Conservation (phyloP, 2,797 vertebrate genomes). For the Oreochromis mossambicus region DNA sequence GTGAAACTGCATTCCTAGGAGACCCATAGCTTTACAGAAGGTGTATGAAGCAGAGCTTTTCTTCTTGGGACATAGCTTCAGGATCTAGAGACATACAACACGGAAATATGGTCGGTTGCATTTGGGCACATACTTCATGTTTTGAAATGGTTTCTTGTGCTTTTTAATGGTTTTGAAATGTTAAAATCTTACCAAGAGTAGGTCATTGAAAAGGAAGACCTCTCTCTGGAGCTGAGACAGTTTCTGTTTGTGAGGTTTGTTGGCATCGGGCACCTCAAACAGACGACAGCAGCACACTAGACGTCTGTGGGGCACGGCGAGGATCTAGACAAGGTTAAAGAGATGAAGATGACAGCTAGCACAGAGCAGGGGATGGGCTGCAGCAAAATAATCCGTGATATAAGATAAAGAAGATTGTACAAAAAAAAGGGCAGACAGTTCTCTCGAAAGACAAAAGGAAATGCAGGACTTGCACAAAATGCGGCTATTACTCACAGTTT, state of each 20-base stretch:
- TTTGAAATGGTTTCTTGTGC: background rate
- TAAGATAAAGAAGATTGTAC: background rate
- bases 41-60: conserved; percentile 95
- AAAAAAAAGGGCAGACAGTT: background rate
- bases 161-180: background rate
- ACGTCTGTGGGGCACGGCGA: conserved; percentile 93
- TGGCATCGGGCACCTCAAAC: conserved; percentile 94
- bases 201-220: conserved; percentile 98
- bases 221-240: conserved; percentile 96
- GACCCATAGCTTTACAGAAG: conserved; percentile 94
- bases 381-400: conserved; percentile 8
- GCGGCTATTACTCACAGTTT: conserved; percentile 78
- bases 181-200: conserved; percentile 86
- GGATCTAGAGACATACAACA: conserved; percentile 77
- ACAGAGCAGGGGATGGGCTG: conserved; percentile 10
- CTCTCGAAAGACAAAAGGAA: background rate
- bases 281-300: conserved; percentile 98
- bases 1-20: conserved; percentile 97
- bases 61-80: conserved; percentile 98
- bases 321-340: conserved; percentile 76
- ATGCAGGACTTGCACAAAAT: background rate
- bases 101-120: background rate
- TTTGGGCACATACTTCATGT: background rate
- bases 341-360: conserved; percentile 38
- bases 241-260: conserved; percentile 98